Evolutionary conservation across 2,113 vertebrate genomes (phyloP), one percentile per base, ranked within the genome.

Genomic region (Gobio gobio): DNA sequence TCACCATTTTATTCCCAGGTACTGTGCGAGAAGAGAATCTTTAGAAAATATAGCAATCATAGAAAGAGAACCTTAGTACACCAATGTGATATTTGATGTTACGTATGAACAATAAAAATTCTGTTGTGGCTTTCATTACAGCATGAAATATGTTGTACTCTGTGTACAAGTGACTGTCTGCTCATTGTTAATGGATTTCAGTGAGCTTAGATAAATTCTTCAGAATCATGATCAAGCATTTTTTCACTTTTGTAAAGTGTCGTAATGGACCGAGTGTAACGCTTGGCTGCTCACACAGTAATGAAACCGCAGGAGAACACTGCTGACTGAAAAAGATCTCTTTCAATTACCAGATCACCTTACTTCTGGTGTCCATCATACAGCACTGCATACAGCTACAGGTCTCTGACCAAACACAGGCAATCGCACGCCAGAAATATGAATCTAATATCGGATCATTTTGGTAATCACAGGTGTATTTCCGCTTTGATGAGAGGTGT

Each of bases 301-400:
- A 89, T 75, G 56, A 78, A 81, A 85, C 54, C 76, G 70, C 74
- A 70, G 77, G 66, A 77, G 75, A 89, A 82, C 70, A 64, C 68
- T 56, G 80, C 74, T 51, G 49, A 85, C 58, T 83, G 75, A 49
- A 77, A 78, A 83, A 83, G 86, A 83, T 87, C 83, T 83, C 80
- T 75, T 87, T 87, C 86, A 87, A 70, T 86, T 72, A 80, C 81
- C 75, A 76, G 88, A 87, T 89, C 80, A 33, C 66, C 84, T 87
- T 87, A 83, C 78, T 33, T 33, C 29, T 70, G 75, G 36, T 59
- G 78, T 83, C 18, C 74, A 80, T 86, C 68, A 83, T 75, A 86
- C n/a, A 58, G 64, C 45, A 66, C 47, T 58, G 45, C 56, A 59
- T 54, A 58, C 58, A 40, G 77, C 66, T 43, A 33, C 26, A 63